Conservation (phyloP, 2,888 invertebrate genomes). For the Mythimna loreyi region DNA sequence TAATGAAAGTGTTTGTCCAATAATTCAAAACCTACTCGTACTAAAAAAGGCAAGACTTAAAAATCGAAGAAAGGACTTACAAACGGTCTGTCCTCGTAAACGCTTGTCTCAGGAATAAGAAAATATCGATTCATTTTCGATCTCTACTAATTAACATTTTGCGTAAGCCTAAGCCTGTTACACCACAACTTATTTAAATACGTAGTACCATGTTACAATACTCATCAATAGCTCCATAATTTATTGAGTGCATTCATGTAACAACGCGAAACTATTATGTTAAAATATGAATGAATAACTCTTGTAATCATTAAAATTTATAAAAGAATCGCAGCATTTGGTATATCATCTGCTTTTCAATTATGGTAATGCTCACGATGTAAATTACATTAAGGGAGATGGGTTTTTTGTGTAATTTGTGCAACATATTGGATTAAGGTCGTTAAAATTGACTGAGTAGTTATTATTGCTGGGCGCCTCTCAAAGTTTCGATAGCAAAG, state of each 20-base stretch:
- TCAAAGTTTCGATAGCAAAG: constrained; percentile 12
- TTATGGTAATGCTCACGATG: not conserved
- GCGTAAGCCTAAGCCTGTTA: not conserved
- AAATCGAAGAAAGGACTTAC: not conserved
- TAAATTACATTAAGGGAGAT: no score
- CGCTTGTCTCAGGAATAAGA: constrained; percentile 4
- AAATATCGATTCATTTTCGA: not conserved
- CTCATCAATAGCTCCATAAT: not conserved
- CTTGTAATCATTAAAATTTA: no score
- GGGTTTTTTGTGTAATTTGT: no score
- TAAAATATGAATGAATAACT: no score
- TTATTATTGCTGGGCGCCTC: constrained; percentile 1
- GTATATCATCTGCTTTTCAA: not conserved
- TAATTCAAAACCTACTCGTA: not conserved
- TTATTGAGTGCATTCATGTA: not conserved
- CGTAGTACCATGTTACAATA: not conserved
- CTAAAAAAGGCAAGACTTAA: not conserved
- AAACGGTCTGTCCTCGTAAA: constrained; percentile 8
- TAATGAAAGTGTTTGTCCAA: constrained; percentile 26
- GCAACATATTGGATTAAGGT: not conserved
- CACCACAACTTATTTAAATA: not conserved
- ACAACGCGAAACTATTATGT: not conserved
- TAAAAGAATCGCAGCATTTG: no score
- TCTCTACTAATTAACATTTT: not conserved
- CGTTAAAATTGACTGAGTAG: not conserved